Evolutionary conservation across 1,140 invertebrate genomes (phyloP).

Genomic region (Ceratosolen fusciceps): DNA sequence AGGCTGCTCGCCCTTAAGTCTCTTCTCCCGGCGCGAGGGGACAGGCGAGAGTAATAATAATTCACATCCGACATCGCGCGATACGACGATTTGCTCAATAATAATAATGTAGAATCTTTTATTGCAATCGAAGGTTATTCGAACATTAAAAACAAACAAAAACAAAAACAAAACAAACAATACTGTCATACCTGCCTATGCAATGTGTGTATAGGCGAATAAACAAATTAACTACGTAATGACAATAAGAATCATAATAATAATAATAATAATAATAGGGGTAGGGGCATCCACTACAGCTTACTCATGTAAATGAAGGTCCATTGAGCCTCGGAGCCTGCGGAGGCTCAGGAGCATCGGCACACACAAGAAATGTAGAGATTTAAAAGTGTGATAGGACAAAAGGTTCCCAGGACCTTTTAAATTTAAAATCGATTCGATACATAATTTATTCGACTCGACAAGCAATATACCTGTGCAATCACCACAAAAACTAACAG

Average conservation of each 20-base stretch:
- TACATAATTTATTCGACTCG: conserved; percentile 38
- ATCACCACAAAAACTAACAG: not conserved
- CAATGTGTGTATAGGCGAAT: not conserved
- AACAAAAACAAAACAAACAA: too few relatives aligned
- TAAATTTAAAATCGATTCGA: conserved; percentile 20
- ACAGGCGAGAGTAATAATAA: not conserved
- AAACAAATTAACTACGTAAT: too few relatives aligned
- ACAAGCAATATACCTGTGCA: conserved; percentile 25
- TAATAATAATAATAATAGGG: not conserved
- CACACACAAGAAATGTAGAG: conserved; percentile 20
- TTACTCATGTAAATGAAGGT: conserved; percentile 41
- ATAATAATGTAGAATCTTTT: not conserved
- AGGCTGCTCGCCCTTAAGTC: too few relatives aligned
- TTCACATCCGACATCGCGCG: too few relatives aligned
- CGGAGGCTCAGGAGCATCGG: not conserved
- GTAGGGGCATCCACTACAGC: not conserved
- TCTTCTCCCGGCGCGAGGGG: too few relatives aligned
- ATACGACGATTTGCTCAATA: too few relatives aligned
- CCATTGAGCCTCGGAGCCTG: too few relatives aligned
- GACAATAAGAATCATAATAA: too few relatives aligned
- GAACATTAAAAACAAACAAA: conserved; percentile 1
- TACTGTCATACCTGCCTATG: too few relatives aligned
- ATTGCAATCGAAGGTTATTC: not conserved
- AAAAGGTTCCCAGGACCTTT: conserved; percentile 43
- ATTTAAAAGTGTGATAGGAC: conserved; percentile 45